Evolutionary conservation across 2,888 invertebrate species (phyloP).

Genomic region (Crossocerus cetratus): DNA sequence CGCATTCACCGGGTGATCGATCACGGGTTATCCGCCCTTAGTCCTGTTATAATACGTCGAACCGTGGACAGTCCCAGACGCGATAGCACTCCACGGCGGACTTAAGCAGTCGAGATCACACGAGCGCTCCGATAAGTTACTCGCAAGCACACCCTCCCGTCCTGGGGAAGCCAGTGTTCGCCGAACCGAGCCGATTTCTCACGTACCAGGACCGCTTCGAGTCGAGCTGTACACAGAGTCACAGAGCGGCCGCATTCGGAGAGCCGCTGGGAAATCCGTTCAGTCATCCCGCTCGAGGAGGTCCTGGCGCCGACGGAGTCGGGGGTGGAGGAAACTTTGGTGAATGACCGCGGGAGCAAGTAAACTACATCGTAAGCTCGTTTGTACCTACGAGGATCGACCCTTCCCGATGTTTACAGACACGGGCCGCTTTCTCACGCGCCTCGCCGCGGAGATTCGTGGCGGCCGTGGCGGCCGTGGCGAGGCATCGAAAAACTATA

Average conservation of each 20-base stretch:
- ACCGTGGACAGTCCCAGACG: slow-evolving; percentile 54
- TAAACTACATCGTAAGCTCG: too few species aligned
- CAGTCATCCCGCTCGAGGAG: too few species aligned
- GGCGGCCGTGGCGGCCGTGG: slow-evolving; percentile 7
- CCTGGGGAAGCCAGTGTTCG: slow-evolving; percentile 28
- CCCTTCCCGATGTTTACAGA: too few species aligned
- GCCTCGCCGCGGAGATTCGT: not conserved
- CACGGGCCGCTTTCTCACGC: too few species aligned
- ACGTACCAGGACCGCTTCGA: not conserved
- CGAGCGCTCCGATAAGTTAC: slow-evolving; percentile 44
- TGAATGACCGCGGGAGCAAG: too few species aligned
- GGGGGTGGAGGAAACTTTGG: too few species aligned
- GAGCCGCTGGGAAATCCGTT: too few species aligned
- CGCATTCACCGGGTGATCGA: slow-evolving; percentile 74
- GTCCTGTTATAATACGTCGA: slow-evolving; percentile 68
- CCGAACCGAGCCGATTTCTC: slow-evolving; percentile 38
- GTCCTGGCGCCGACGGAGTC: too few species aligned
- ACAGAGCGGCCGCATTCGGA: slow-evolving; percentile 12
- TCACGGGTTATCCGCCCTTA: slow-evolving; percentile 72
- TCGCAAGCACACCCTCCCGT: slow-evolving; percentile 37
- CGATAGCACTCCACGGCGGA: slow-evolving; percentile 15
- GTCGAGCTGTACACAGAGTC: not conserved
- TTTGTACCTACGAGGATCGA: too few species aligned
- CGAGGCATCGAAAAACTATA: slow-evolving; percentile 27
- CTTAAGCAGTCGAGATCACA: slow-evolving; percentile 26